These are phyloP conservation scores for Hemicentrotus pulcherrimus DNA, from an alignment of 35 echinoderm and acorn worm species.

Conservation along the genomic window DNA sequence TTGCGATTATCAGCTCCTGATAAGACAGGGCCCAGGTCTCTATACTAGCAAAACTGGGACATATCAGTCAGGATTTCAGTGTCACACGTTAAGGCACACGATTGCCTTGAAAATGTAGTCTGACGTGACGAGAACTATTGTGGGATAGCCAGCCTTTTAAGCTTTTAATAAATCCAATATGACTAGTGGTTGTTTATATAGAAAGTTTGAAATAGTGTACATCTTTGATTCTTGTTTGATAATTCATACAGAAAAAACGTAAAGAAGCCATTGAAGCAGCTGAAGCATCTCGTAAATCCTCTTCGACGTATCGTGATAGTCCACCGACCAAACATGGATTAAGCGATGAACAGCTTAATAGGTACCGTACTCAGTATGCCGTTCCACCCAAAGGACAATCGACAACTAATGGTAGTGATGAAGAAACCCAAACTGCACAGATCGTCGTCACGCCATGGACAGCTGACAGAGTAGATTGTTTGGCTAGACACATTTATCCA, in stretches of 20 bases:
- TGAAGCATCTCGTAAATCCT: neutral
- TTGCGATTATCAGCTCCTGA: no score
- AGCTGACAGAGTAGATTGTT: constrained; percentile 45
- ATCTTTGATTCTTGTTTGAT: neutral
- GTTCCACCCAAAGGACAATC: constrained; percentile 16
- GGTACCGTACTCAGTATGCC: constrained; percentile 18
- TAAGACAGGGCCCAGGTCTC: no score
- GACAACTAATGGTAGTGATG: neutral
- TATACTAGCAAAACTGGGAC: no score
- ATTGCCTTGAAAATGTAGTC: neutral
- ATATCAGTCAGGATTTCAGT: no score
- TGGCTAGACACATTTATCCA: constrained; percentile 58
- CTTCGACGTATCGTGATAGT: neutral
- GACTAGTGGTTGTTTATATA: neutral
- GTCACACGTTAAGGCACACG: no score
- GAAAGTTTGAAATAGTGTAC: neutral
- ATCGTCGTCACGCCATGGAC: neutral
- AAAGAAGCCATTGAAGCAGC: neutral
- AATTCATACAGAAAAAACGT: neutral
- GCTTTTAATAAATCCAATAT: neutral
- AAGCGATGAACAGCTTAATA: neutral
- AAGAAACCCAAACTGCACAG: constrained; percentile 18
- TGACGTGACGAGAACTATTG: neutral
- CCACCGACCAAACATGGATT: constrained; percentile 30
- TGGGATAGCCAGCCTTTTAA: neutral